These are phyloP conservation scores for Xestoiulus laeticollis DNA, from an alignment of 2,888 invertebrate species.

Conservation along the genomic window DNA sequence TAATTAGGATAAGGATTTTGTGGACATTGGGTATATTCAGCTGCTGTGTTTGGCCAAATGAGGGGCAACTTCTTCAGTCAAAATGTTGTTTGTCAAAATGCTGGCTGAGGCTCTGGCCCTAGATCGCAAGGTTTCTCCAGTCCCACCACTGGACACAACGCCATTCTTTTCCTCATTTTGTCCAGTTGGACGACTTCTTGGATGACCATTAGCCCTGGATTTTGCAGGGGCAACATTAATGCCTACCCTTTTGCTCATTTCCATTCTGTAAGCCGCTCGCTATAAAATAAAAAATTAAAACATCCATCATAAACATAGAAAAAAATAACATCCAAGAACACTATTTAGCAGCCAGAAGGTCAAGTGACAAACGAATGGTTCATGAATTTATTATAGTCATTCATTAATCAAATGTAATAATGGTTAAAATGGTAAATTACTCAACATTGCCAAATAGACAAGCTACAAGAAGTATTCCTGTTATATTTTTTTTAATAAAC, in stretches of 20 bases:
- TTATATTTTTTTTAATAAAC: too few species aligned
- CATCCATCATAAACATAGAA: too few species aligned
- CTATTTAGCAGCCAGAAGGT: too few species aligned
- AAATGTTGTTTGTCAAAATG: background rate
- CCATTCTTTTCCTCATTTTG: background rate
- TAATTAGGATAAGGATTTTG: background rate
- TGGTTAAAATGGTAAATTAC: too few species aligned
- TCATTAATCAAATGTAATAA: too few species aligned
- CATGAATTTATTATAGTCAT: too few species aligned
- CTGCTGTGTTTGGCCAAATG: slow-evolving; percentile 52
- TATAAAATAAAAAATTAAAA: too few species aligned
- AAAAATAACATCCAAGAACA: too few species aligned
- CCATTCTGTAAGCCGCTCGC: slow-evolving; percentile 51
- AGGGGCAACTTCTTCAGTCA: slow-evolving; percentile 48
- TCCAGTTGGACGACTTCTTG: slow-evolving; percentile 17
- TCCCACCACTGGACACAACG: background rate
- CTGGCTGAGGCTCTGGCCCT: background rate
- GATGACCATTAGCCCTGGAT: background rate
- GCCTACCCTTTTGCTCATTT: slow-evolving; percentile 48
- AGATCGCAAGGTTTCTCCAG: background rate
- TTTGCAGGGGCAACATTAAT: background rate
- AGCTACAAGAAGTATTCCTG: too few species aligned
- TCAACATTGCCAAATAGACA: too few species aligned
- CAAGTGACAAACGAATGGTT: too few species aligned
- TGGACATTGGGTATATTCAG: background rate